A percentile compares a stretch with the other conserved stretches of the same genome.
Evolutionary conservation across 2,113 vertebrate species (phyloP).

Genomic region (Ameiurus melas): DNA sequence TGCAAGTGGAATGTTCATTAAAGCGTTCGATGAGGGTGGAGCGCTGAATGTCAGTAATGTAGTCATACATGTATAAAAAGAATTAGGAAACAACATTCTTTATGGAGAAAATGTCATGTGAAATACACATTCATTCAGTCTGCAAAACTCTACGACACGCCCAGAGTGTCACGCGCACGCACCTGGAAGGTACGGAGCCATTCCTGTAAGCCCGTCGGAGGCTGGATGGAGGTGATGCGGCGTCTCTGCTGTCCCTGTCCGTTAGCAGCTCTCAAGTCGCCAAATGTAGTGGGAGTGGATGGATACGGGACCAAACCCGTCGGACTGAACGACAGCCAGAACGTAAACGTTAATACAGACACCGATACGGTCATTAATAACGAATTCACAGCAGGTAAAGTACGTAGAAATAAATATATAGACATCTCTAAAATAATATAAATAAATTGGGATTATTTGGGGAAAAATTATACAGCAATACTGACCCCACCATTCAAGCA

Average conservation of each 20-base stretch:
- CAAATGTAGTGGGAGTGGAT: slow-evolving; percentile 95
- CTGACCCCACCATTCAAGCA: not conserved
- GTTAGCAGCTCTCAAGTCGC: slow-evolving; percentile 94
- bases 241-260: slow-evolving; percentile 95
- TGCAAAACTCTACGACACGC: not conserved
- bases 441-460: not conserved
- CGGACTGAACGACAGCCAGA: slow-evolving; percentile 72
- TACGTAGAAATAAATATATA: not conserved
- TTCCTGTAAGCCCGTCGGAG: slow-evolving; percentile 94
- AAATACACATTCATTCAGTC: not conserved
- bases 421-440: not conserved
- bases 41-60: not conserved
- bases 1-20: not conserved
- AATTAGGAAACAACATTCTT: not conserved
- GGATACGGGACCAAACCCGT: slow-evolving; percentile 96
- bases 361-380: not conserved
- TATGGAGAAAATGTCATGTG: too few relatives aligned
- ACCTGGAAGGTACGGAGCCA: slow-evolving; percentile 99
- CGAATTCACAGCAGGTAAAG: not conserved
- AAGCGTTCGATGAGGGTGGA: not conserved
- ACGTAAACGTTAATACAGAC: not conserved
- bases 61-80: not conserved
- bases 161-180: not conserved
- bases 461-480: not conserved
- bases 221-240: slow-evolving; percentile 93